phyloP scores from a whole-genome alignment of 2,888 invertebrate species.

The Adineta ricciae region DNA sequence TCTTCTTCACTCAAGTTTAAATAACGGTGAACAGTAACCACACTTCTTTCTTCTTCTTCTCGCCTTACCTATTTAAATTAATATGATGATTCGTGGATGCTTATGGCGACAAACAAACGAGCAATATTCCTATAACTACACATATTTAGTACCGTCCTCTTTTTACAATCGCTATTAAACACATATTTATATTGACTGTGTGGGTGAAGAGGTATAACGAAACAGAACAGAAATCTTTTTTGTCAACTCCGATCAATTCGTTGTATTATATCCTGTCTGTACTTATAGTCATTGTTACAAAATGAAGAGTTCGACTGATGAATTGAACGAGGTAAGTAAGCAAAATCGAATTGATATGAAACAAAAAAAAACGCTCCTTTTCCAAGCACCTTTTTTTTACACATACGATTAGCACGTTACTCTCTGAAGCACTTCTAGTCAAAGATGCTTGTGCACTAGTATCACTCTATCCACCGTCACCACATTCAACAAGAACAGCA shows the following conservation, averaged over 20 bases:
- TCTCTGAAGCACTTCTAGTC: background rate
- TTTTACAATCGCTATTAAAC: background rate
- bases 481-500: background rate
- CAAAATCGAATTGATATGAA: background rate
- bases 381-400: background rate
- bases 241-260: background rate
- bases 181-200: background rate
- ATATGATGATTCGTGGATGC: background rate
- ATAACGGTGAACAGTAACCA: background rate
- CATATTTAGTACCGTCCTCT: background rate
- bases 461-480: background rate
- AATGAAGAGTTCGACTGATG: constrained; percentile 16
- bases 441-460: background rate
- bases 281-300: constrained; percentile 5
- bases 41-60: background rate
- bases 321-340: constrained; percentile 17
- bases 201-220: background rate
- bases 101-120: background rate
- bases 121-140: background rate
- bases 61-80: background rate
- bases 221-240: background rate
- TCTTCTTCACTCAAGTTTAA: background rate
- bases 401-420: background rate
- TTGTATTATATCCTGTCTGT: background rate
- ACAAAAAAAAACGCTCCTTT: background rate